Conservation (phyloP, 2,113 vertebrate genomes). For the Zapus hudsonius region DNA sequence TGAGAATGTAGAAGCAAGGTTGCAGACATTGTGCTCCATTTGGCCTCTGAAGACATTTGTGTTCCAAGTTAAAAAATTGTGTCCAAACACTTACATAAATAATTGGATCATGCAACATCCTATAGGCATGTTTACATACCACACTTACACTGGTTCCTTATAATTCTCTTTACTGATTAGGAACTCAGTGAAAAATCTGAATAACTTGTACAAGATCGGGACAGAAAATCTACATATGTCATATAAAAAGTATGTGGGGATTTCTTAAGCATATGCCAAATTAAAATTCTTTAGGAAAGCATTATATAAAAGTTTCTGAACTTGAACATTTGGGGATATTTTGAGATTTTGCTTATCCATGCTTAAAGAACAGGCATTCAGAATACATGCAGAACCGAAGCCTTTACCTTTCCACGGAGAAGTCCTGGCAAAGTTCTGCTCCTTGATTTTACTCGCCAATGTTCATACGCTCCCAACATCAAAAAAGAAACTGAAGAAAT, state of each 20-base stretch:
- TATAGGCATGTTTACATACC: neutral
- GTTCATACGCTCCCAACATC: conserved; percentile 69
- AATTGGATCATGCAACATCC: neutral
- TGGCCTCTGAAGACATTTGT: neutral
- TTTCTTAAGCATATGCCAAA: conserved; percentile 36
- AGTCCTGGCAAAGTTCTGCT: conserved; percentile 40
- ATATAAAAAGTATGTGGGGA: conserved; percentile 28
- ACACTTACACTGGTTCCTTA: neutral
- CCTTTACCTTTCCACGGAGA: neutral
- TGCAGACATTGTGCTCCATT: neutral
- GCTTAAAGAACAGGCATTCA: conserved; percentile 9
- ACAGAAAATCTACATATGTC: conserved; percentile 18
- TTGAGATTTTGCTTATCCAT: conserved; percentile 21
- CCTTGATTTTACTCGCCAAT: conserved; percentile 71
- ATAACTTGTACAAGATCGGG: neutral
- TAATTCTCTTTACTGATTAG: conserved; percentile 10
- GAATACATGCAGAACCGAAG: neutral
- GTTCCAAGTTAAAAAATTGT: neutral
- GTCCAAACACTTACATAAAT: neutral
- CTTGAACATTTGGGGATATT: neutral
- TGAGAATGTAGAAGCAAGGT: neutral
- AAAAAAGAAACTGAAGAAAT: conserved; percentile 71
- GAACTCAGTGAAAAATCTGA: neutral
- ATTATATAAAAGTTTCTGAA: conserved; percentile 18
- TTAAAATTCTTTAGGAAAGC: conserved; percentile 37